Evolutionary conservation across 1,140 invertebrate genomes (phyloP).

Genomic region (Euura saliciscinereae): DNA sequence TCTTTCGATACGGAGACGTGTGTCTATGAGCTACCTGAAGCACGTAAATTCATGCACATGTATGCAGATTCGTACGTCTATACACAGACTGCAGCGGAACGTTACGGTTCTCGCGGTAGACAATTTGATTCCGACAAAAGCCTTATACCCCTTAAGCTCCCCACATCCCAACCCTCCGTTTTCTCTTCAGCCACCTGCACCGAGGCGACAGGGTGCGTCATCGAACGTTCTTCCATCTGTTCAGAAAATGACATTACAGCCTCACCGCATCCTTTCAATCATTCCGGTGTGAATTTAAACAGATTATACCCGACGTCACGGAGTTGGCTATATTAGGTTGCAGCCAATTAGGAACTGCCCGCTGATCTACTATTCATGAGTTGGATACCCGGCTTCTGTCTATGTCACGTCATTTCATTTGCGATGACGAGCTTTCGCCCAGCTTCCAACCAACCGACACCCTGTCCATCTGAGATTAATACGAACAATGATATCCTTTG

Average conservation of each 20-base stretch:
- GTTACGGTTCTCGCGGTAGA: constrained; percentile 3
- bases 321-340: background rate
- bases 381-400: background rate
- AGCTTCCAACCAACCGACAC: background rate
- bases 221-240: background rate
- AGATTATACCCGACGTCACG: background rate
- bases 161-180: too few species aligned
- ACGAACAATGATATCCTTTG: background rate
- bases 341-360: constrained; percentile 1
- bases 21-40: background rate
- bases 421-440: background rate
- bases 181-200: background rate
- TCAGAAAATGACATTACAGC: background rate
- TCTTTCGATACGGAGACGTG: too few species aligned
- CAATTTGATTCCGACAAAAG: background rate
- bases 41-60: background rate
- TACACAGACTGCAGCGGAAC: background rate
- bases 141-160: background rate
- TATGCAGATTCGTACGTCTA: background rate
- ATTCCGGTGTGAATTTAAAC: constrained; percentile 2
- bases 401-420: too few species aligned
- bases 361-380: background rate
- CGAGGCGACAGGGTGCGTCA: background rate
- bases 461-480: too few species aligned
- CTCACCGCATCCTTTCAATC: constrained; percentile 6